Base-by-base conservation (phyloP, 2,113 vertebrate genomes). In the Takifugu bimaculatus region DNA sequence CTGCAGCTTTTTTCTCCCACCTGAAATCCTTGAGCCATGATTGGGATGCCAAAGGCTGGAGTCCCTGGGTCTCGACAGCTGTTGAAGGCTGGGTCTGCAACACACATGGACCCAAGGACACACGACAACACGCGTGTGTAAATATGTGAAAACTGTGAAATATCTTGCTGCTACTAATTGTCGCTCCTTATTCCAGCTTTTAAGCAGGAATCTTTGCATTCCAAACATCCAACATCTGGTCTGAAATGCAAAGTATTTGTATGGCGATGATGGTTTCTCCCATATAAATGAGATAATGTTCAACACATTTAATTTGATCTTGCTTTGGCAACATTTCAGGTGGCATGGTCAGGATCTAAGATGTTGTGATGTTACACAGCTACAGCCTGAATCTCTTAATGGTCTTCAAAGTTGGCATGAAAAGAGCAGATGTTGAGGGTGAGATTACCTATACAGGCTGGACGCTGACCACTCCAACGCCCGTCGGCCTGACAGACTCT, bases 1-100 rank as follows among this genome's bases (percentile, higher is more conserved):
- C 20, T 20, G 20, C 35, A 11, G 35, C 35, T 39, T 6, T 39
- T 20, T 14, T 50, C 9, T 63, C 67, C 92, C 85, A 98, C 97
- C 94, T 96, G 94, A 78, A 97, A 96, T 65, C 95, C 96, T 81
- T 93, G 92, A 26, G 94, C 95, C 79, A 93, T 93, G 50, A 98
- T 89, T 0, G 97, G 97, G 63, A 95, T 93, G 59, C 97, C 97
- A 67, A 95, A 98, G 51, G 93, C 91, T 44, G 96, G 96, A 32
- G 95, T 98, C 49, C 96, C 97, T 20, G 97, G 96, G 60, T 99
- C 96, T 56, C 92, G 91, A 66, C 97, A 99, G 25, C 84, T 91
- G 71, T 94, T 98, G 65, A 94, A 95, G 28, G 94, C 88, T 63
- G 95, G 94, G 85, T 98, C 97, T 99, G 77, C 51, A 89, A 61